Conservation (phyloP, 2,113 vertebrate genomes). For the Pollachius pollachius region DNA sequence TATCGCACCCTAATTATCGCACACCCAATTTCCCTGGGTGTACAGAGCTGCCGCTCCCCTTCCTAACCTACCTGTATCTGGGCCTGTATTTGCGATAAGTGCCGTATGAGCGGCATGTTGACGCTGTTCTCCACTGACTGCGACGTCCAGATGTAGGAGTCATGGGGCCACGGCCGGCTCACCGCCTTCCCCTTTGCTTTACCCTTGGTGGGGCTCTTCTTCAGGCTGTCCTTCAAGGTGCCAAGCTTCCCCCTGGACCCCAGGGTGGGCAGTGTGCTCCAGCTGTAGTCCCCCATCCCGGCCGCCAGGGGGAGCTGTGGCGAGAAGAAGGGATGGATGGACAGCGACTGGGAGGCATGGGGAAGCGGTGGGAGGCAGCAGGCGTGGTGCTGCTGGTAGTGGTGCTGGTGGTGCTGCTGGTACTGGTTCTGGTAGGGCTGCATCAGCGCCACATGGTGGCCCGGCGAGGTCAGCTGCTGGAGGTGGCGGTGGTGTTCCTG, state of each 20-base stretch:
- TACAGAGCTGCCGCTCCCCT: too few species aligned
- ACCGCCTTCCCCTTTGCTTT: slow-evolving; percentile 76
- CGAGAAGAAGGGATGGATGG: slow-evolving; percentile 63
- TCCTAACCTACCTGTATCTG: slow-evolving; percentile 53
- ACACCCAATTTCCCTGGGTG: too few species aligned
- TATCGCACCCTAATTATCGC: too few species aligned
- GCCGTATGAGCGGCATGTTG: slow-evolving; percentile 27
- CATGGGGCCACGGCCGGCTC: slow-evolving; percentile 68
- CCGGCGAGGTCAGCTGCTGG: slow-evolving; percentile 20
- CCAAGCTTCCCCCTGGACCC: slow-evolving; percentile 70
- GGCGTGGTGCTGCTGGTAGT: slow-evolving; percentile 28
- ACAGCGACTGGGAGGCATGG: slow-evolving; percentile 62
- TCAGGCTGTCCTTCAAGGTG: slow-evolving; percentile 79
- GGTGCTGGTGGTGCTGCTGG: neutral
- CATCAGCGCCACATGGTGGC: slow-evolving; percentile 33
- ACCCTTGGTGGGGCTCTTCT: slow-evolving; percentile 83
- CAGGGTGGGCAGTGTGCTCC: slow-evolving; percentile 73
- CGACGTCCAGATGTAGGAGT: slow-evolving; percentile 66
- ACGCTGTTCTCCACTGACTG: slow-evolving; percentile 61
- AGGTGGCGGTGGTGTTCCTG: slow-evolving; percentile 23
- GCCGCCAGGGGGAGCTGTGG: slow-evolving; percentile 51
- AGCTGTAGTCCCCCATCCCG: slow-evolving; percentile 56
- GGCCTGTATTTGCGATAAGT: slow-evolving; percentile 47
- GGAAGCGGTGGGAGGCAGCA: slow-evolving; percentile 45
- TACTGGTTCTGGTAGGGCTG: slow-evolving; percentile 43